These are phyloP conservation scores for Pipistrellus kuhlii DNA, from an alignment of 2,797 vertebrate species.

Conservation along the genomic window DNA sequence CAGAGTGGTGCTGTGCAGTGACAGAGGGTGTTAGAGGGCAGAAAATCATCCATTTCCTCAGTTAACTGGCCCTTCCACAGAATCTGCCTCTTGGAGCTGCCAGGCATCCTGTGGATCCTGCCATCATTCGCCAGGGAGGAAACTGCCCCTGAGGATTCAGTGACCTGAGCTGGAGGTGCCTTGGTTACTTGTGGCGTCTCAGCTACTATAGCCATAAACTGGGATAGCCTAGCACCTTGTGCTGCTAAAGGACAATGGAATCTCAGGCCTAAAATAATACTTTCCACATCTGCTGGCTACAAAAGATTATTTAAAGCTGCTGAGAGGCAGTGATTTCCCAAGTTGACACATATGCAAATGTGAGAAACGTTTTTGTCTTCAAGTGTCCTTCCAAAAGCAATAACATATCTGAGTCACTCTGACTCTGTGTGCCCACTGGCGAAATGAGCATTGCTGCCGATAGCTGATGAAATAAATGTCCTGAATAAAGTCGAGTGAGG, in stretches of 20 bases:
- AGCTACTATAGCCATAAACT: not conserved
- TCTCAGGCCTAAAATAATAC: not conserved
- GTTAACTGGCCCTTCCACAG: not conserved
- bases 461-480: not conserved
- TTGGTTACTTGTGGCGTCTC: not conserved
- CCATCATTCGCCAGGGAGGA: not conserved
- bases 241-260: not conserved
- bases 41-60: not conserved
- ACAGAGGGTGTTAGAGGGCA: accelerated
- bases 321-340: constrained; percentile 52
- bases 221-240: not conserved
- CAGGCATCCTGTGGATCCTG: not conserved
- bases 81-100: not conserved
- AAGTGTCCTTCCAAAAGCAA: constrained; percentile 59
- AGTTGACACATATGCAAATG: constrained; percentile 41
- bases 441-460: not conserved
- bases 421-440: not conserved
- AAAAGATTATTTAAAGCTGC: constrained; percentile 32
- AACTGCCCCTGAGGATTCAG: not conserved
- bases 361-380: constrained; percentile 57
- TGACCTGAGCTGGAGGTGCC: not conserved
- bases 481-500: not conserved
- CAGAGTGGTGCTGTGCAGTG: not conserved
- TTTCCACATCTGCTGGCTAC: constrained; percentile 22
- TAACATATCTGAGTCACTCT: constrained; percentile 19